Evolutionary conservation across 2,797 vertebrate genomes (phyloP).

Genomic region (Gambelia wislizenii): DNA sequence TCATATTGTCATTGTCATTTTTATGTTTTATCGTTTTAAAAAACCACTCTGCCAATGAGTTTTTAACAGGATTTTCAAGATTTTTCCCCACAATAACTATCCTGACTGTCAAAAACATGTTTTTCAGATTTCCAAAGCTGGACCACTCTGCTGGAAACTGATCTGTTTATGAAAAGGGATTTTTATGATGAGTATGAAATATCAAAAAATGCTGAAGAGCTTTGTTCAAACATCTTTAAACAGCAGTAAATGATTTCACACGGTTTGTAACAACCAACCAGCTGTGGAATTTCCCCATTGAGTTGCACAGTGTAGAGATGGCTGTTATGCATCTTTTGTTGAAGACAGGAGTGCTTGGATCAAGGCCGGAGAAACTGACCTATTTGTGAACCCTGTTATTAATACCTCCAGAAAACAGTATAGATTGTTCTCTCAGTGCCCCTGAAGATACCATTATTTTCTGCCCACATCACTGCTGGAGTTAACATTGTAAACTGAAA

Average conservation of each 20-base stretch:
- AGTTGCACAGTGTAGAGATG: neutral
- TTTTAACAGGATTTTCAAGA: too few species aligned
- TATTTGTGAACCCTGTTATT: neutral
- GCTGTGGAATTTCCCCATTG: neutral
- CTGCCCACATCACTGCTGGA: neutral
- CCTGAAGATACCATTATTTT: too few species aligned
- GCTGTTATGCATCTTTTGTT: neutral
- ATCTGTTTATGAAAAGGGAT: neutral
- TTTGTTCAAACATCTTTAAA: neutral
- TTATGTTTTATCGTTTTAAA: too few species aligned
- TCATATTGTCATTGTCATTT: too few species aligned
- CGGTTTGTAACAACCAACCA: neutral
- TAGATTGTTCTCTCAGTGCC: too few species aligned
- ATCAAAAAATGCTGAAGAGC: neutral
- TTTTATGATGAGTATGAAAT: neutral
- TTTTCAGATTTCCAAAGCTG: neutral
- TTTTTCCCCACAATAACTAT: too few species aligned
- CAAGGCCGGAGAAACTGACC: neutral
- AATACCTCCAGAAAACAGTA: neutral
- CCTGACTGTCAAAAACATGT: too few species aligned
- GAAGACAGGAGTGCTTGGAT: neutral
- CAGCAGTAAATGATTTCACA: neutral
- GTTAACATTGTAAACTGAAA: too few species aligned
- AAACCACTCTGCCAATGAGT: too few species aligned
- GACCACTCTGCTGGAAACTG: neutral